Evolutionary conservation across 2,888 invertebrate species (phyloP), one percentile per base, ranked within the genome.

Genomic region (Pristionchus entomophagus): DNA sequence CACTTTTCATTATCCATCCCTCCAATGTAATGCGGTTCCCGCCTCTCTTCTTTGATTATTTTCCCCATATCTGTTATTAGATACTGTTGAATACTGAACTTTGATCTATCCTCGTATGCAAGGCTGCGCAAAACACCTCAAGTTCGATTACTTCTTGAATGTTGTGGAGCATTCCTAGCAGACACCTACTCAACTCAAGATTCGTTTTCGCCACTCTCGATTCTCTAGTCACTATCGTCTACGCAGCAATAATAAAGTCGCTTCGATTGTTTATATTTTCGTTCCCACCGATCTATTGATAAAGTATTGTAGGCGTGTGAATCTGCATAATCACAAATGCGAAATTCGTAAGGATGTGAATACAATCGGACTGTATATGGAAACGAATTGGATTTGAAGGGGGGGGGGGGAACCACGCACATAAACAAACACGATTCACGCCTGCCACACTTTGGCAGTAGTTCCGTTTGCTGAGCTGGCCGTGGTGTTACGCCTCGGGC

Each of bases 231-330:
- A 8, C 29, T 41, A 45, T 41, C 41, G 12, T 38, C 35, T 38
- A 6, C 35, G 19, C 73, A 73, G 65, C 35, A 38, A n/a, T 17
- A 73, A 73, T 73, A 73, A 73, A 73, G 41, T 41, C 41, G 73
- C 73, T 73, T 45, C 73, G 41, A 73, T 73, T 73, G 73, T 73
- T 73, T 73, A 26, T 73, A 73, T 26, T 45, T 73, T 73, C 26
- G 41, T 73, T 45, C 73, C 65, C 19, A 65, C 8, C 2, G n/a
- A 0, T 35, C 22, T n/a, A 19, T 38, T 73, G 41, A 73, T 73
- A 73, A 73, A 73, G 12, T 73, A 73, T n/a, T 41, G 41, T 38
- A 45, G 73, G 12, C 14, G 4, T 56, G 56, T 5, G 14, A 56
- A 56, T n/a, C n/a, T n/a, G n/a, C n/a, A n/a, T 22, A n/a, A 17